phyloP scores from a whole-genome alignment of 2,797 vertebrate genomes.

The Pseudomugil tenellus region DNA sequence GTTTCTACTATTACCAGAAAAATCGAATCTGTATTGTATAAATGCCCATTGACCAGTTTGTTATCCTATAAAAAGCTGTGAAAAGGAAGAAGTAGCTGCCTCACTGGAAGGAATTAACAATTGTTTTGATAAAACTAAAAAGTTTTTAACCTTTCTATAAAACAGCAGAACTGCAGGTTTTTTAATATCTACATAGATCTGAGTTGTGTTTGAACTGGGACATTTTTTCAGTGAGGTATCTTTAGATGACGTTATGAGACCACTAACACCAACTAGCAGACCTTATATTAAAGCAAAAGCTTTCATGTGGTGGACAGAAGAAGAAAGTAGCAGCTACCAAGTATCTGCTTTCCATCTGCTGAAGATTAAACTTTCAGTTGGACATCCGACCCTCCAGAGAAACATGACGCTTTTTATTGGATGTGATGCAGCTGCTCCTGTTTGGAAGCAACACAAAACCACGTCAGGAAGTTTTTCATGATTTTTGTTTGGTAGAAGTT shows the following conservation, averaged over 20 bases:
- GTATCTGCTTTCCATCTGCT: not conserved
- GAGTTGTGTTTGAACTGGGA: not conserved
- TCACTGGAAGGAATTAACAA: too few species aligned
- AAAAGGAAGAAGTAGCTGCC: too few species aligned
- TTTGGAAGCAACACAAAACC: not conserved
- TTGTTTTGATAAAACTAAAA: too few species aligned
- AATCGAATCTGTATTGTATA: too few species aligned
- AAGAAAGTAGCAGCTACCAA: not conserved
- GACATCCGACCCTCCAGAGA: constrained; percentile 11
- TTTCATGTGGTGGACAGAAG: not conserved
- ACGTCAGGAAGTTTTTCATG: not conserved
- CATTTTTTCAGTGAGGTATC: not conserved
- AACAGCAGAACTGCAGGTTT: too few species aligned
- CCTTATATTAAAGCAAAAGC: not conserved
- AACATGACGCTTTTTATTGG: not conserved
- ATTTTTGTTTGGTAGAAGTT: too few species aligned
- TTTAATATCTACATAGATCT: not conserved
- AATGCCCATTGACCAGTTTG: too few species aligned
- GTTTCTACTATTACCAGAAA: too few species aligned
- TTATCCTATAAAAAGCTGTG: too few species aligned
- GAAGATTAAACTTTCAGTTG: not conserved
- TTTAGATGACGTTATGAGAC: fast-evolving
- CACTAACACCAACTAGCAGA: not conserved
- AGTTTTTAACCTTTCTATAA: too few species aligned
- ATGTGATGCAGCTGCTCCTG: not conserved